phyloP scores from a whole-genome alignment of 2,113 vertebrate genomes.

The Ancistrus triradiatus region DNA sequence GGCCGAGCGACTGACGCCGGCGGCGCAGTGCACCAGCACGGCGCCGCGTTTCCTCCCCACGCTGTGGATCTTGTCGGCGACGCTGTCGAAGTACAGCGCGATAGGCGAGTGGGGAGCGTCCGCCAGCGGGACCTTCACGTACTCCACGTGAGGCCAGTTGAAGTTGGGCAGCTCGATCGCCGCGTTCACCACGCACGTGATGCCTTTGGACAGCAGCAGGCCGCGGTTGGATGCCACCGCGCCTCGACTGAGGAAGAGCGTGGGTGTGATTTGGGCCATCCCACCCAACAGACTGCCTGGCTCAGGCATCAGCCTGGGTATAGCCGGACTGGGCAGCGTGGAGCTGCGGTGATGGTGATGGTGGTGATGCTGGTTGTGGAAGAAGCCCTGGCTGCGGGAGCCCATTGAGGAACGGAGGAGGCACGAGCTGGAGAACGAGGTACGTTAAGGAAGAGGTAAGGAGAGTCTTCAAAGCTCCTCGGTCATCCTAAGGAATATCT shows the following conservation, averaged over 20 bases:
- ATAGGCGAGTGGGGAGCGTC: slow-evolving; percentile 94
- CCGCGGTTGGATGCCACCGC: slow-evolving; percentile 92
- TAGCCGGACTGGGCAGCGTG: slow-evolving; percentile 62
- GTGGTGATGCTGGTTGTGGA: slow-evolving; percentile 62
- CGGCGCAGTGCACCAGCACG: slow-evolving; percentile 90
- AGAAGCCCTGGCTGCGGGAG: slow-evolving; percentile 87
- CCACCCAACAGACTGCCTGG: slow-evolving; percentile 76
- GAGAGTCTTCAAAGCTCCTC: slow-evolving; percentile 51
- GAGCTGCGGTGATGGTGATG: slow-evolving; percentile 61
- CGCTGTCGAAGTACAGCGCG: slow-evolving; percentile 91
- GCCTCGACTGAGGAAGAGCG: slow-evolving; percentile 89
- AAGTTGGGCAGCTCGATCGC: slow-evolving; percentile 96
- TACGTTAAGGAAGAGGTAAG: slow-evolving; percentile 14
- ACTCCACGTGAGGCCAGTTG: slow-evolving; percentile 96
- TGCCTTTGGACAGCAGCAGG: slow-evolving; percentile 88
- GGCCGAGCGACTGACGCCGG: slow-evolving; percentile 91
- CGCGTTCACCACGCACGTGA: slow-evolving; percentile 94
- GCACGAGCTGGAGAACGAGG: slow-evolving; percentile 9
- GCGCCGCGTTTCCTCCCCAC: slow-evolving; percentile 90
- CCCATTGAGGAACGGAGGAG: slow-evolving; percentile 70
- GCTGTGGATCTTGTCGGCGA: slow-evolving; percentile 94
- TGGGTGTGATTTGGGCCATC: slow-evolving; percentile 94
- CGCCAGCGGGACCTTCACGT: slow-evolving; percentile 91
- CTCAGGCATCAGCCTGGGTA: slow-evolving; percentile 84
- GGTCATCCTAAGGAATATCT: slow-evolving; percentile 43